A percentile compares a stretch with the other conserved stretches of the same genome.
Conservation (phyloP, 1,140 invertebrate genomes). For the Drosophila mauritiana region DNA sequence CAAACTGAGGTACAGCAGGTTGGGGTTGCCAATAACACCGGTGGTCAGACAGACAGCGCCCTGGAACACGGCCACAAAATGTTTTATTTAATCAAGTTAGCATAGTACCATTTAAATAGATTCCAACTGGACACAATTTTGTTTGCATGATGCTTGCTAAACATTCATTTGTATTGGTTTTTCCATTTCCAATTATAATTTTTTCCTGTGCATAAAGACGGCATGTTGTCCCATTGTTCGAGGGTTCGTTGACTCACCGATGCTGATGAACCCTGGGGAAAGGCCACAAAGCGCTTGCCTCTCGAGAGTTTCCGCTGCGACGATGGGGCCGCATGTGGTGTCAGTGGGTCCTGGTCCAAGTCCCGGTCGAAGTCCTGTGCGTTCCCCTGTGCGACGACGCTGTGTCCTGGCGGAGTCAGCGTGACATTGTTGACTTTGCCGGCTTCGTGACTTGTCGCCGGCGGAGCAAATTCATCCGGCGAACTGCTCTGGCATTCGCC, state of each 20-base stretch:
- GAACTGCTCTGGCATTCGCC: constrained; percentile 37
- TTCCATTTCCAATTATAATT: neutral
- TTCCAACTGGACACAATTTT: too few relatives aligned
- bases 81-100: too few relatives aligned
- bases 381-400: constrained; percentile 1
- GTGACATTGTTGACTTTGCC: constrained; percentile 62
- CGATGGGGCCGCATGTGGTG: constrained; percentile 58
- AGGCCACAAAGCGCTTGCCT: constrained; percentile 83
- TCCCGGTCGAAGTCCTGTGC: constrained; percentile 13
- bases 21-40: constrained; percentile 80
- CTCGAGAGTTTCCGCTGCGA: constrained; percentile 72
- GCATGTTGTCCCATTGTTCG: constrained; percentile 27
- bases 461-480: constrained; percentile 38
- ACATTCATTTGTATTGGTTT: neutral
- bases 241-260: constrained; percentile 73
- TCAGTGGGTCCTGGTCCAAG: constrained; percentile 21
- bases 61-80: constrained; percentile 43
- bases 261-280: constrained; percentile 84
- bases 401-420: constrained; percentile 52
- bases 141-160: too few relatives aligned
- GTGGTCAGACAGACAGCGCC: constrained; percentile 76
- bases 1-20: constrained; percentile 75
- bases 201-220: neutral
- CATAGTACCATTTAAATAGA: too few relatives aligned
- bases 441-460: constrained; percentile 34